Evolutionary conservation across 2,888 invertebrate genomes (phyloP).

Genomic region (Cephonodes hylas): DNA sequence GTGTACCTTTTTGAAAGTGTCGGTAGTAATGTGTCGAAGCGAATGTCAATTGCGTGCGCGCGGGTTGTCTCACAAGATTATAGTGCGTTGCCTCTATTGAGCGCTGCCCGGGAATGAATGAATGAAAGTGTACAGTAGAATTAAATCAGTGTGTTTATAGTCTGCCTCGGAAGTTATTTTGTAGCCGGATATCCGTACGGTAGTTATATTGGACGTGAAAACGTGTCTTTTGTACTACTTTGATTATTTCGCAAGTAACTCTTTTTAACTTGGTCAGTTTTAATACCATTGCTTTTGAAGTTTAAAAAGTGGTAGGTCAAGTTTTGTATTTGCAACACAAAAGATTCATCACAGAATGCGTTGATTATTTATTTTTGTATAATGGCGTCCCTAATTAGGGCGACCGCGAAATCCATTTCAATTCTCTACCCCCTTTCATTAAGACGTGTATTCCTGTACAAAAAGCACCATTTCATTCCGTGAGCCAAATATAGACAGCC

Average conservation of each 20-base stretch:
- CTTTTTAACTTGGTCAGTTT: background rate
- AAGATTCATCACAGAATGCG: background rate
- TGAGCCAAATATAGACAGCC: conserved; percentile 12
- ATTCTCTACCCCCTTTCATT: background rate
- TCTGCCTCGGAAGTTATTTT: conserved; percentile 7
- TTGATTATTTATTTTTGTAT: too few relatives aligned
- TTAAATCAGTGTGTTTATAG: conserved; percentile 18
- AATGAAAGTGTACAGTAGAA: conserved; percentile 62
- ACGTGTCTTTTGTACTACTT: background rate
- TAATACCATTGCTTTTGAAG: too few relatives aligned
- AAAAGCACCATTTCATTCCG: conserved; percentile 7
- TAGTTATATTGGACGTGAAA: background rate
- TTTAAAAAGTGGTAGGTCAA: background rate
- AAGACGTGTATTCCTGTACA: background rate
- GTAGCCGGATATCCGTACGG: conserved; percentile 2
- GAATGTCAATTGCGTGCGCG: conserved; percentile 49
- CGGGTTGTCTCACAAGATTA: conserved; percentile 62
- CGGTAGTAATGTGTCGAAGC: conserved; percentile 1
- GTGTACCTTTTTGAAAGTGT: conserved; percentile 12
- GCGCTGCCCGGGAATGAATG: conserved; percentile 40
- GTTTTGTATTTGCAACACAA: background rate
- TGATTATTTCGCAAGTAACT: background rate
- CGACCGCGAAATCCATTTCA: background rate
- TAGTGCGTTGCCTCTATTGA: conserved; percentile 67
- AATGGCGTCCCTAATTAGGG: too few relatives aligned